Conservation (phyloP, 2,113 vertebrate species). For the Corythoichthys intestinalis region DNA sequence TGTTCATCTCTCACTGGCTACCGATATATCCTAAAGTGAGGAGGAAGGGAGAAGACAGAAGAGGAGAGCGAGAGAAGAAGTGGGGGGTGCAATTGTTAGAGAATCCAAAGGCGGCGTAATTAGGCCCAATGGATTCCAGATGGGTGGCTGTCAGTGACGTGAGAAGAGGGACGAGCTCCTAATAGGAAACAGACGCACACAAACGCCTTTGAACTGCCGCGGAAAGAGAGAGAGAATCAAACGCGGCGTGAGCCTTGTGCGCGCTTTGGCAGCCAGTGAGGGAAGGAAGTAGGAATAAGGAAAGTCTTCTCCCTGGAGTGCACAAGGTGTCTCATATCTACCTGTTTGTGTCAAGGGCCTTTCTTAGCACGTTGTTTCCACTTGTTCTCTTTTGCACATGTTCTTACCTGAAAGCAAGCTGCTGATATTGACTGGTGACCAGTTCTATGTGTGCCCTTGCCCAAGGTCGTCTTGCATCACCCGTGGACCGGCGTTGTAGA, state of each 20-base stretch:
- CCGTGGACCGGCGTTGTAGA: neutral
- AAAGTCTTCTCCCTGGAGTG: constrained; percentile 42
- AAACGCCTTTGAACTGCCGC: constrained; percentile 73
- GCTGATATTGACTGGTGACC: constrained; percentile 4
- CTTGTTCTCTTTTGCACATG: constrained; percentile 39
- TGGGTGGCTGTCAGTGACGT: constrained; percentile 78
- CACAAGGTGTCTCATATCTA: constrained; percentile 29
- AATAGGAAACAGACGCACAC: constrained; percentile 74
- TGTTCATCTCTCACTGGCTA: constrained; percentile 31
- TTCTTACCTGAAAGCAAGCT: constrained; percentile 54
- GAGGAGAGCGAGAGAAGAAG: constrained; percentile 40
- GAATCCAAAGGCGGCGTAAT: constrained; percentile 75
- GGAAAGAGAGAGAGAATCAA: constrained; percentile 53
- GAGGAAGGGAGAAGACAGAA: constrained; percentile 46
- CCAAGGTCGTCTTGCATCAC: neutral
- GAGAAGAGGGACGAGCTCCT: constrained; percentile 76
- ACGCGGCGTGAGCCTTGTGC: constrained; percentile 49
- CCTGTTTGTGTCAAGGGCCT: constrained; percentile 23
- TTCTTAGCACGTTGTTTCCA: constrained; percentile 11
- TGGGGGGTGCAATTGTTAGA: constrained; percentile 67
- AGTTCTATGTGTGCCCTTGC: neutral
- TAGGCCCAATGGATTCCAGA: constrained; percentile 77
- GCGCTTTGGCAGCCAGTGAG: constrained; percentile 56
- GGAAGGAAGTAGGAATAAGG: constrained; percentile 50
- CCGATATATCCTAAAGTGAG: constrained; percentile 44